These are phyloP conservation scores for Drosophila nasuta DNA, from an alignment of 1,140 invertebrate genomes.

Conservation along the genomic window DNA sequence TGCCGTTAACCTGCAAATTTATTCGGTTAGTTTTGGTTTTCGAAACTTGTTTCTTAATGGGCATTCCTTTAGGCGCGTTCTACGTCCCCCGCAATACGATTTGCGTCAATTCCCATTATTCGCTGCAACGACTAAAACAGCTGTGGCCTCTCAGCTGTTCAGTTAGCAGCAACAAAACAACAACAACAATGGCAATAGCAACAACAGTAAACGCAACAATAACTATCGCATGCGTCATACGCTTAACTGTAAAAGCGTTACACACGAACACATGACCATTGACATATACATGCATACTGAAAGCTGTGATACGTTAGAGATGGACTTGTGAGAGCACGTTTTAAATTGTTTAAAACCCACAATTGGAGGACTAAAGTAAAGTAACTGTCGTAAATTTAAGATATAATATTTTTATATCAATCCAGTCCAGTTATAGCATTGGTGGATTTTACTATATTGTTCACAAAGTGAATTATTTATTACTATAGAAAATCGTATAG, in stretches of 20 bases:
- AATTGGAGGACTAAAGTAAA: neutral
- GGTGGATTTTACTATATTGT: no score
- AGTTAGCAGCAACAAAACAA: slow-evolving; percentile 12
- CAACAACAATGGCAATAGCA: slow-evolving; percentile 1
- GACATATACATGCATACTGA: slow-evolving; percentile 21
- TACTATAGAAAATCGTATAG: neutral
- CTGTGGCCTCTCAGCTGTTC: slow-evolving; percentile 62
- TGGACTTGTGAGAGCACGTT: slow-evolving; percentile 23
- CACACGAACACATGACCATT: slow-evolving; percentile 51
- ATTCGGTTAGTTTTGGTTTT: slow-evolving; percentile 44
- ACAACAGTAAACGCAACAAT: neutral
- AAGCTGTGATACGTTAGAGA: slow-evolving; percentile 33
- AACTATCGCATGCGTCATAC: slow-evolving; percentile 46
- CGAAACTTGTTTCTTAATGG: slow-evolving; percentile 21
- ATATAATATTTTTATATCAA: no score
- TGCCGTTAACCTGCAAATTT: slow-evolving; percentile 72
- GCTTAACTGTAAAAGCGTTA: slow-evolving; percentile 31
- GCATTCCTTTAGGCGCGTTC: slow-evolving; percentile 6
- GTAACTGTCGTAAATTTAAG: no score
- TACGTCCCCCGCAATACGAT: slow-evolving; percentile 24
- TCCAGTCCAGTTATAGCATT: no score
- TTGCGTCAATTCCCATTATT: neutral
- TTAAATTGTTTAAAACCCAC: neutral
- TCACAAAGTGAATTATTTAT: no score
- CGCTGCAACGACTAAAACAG: slow-evolving; percentile 43